Evolutionary conservation across 2,113 vertebrate species (phyloP).

Genomic region (Pagrus major): DNA sequence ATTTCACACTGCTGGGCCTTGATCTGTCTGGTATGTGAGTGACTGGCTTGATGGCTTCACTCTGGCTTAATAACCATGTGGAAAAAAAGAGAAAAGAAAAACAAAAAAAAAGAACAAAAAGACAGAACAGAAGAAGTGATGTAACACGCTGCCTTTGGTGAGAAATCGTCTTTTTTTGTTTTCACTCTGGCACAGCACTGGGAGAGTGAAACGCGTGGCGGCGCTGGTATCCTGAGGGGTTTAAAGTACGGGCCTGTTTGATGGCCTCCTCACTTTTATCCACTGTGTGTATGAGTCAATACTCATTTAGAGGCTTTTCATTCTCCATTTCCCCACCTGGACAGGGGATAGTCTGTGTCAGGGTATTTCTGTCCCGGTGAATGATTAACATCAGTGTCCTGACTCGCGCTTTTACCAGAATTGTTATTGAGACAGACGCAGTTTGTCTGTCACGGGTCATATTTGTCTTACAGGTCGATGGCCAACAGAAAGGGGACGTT

Average conservation of each 20-base stretch:
- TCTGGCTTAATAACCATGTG: conserved; percentile 34
- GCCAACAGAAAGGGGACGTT: conserved; percentile 21
- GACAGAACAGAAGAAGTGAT: conserved; percentile 66
- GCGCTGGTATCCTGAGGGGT: conserved; percentile 36
- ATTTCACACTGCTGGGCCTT: conserved; percentile 70
- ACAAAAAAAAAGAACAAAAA: conserved; percentile 29
- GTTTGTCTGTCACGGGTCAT: conserved; percentile 24
- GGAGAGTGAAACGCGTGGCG: conserved; percentile 42
- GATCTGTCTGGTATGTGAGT: conserved; percentile 62
- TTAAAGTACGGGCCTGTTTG: conserved; percentile 56
- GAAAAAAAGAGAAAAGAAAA: conserved; percentile 8
- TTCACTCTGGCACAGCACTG: conserved; percentile 38
- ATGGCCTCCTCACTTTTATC: conserved; percentile 65
- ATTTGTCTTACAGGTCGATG: conserved; percentile 43
- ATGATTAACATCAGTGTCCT: conserved; percentile 56
- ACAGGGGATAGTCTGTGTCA: conserved; percentile 32
- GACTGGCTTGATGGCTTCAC: conserved; percentile 53
- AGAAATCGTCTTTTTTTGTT: conserved; percentile 66
- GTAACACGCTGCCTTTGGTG: conserved; percentile 65
- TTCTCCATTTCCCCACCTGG: conserved; percentile 32
- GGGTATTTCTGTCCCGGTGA: conserved; percentile 50
- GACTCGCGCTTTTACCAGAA: not conserved
- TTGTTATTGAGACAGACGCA: conserved; percentile 9
- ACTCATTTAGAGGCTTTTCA: conserved; percentile 59
- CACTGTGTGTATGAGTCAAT: conserved; percentile 52